Conservation (phyloP, 1,140 invertebrate species). For the Pogonomyrmex barbatus region DNA sequence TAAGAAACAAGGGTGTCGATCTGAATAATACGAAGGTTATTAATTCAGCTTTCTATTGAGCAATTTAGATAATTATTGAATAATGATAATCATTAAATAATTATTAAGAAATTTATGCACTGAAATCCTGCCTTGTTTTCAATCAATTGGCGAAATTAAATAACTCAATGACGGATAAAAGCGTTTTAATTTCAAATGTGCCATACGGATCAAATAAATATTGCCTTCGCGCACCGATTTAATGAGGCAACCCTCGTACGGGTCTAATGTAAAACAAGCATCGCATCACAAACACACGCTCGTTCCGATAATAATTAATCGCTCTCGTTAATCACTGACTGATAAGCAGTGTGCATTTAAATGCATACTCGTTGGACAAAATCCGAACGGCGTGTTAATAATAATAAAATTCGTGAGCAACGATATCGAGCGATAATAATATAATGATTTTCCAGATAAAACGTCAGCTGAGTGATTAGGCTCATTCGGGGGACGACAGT, state of each 20-base stretch:
- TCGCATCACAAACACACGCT: constrained; percentile 10
- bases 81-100: too few species aligned
- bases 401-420: constrained; percentile 18
- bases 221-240: neutral
- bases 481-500: constrained; percentile 15
- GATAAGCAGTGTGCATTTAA: constrained; percentile 49
- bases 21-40: too few species aligned
- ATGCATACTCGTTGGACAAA: constrained; percentile 54
- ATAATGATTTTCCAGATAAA: constrained; percentile 42
- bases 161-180: constrained; percentile 37
- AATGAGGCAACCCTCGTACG: constrained; percentile 15
- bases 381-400: constrained; percentile 11
- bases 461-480: constrained; percentile 38
- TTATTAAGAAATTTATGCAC: neutral
- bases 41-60: neutral
- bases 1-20: neutral
- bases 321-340: constrained; percentile 32
- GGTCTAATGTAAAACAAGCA: constrained; percentile 7
- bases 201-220: neutral
- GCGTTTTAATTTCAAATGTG: constrained; percentile 14
- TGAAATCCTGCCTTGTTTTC: neutral
- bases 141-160: constrained; percentile 8
- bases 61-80: neutral
- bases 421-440: constrained; percentile 7
- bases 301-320: constrained; percentile 65